Conservation (phyloP, 2,797 vertebrate species). For the Dicrostonyx torquatus region DNA sequence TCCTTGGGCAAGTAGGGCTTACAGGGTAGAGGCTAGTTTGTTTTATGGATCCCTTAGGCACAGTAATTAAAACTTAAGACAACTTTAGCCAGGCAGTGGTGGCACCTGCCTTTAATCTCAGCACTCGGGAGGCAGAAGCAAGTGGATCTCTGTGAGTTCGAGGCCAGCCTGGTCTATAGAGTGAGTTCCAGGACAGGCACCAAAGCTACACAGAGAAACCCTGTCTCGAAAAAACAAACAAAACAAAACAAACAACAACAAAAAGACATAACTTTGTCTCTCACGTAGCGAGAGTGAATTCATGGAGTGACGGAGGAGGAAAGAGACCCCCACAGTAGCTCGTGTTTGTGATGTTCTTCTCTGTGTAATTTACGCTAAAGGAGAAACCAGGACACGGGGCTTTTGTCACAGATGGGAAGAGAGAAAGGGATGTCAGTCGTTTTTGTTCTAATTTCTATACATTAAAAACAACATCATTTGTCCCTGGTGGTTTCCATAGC, state of each 20-base stretch:
- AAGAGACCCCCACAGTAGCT: neutral
- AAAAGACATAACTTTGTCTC: neutral
- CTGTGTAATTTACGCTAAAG: neutral
- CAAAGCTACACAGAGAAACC: too few relatives aligned
- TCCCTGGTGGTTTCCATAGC: slow-evolving; percentile 54
- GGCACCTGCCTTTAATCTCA: too few relatives aligned
- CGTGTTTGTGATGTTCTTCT: neutral
- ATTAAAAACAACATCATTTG: neutral
- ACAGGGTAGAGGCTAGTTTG: neutral
- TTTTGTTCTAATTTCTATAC: slow-evolving; percentile 49
- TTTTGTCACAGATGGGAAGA: slow-evolving; percentile 65
- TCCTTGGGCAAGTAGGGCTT: neutral
- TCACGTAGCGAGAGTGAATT: neutral
- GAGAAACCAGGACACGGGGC: slow-evolving; percentile 41
- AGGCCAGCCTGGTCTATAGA: too few relatives aligned
- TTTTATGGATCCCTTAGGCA: neutral
- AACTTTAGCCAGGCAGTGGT: too few relatives aligned
- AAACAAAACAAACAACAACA: too few relatives aligned
- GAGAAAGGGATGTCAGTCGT: slow-evolving; percentile 8
- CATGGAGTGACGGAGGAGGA: neutral
- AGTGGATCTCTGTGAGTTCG: too few relatives aligned
- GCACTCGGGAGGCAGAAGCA: too few relatives aligned
- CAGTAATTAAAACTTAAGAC: neutral
- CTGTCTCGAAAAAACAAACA: too few relatives aligned
- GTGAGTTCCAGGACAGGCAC: too few relatives aligned